Percentiles rank a stretch among this genome's conserved stretches.
Conservation (phyloP, 2,888 invertebrate genomes). For the Anticlea derivata region DNA sequence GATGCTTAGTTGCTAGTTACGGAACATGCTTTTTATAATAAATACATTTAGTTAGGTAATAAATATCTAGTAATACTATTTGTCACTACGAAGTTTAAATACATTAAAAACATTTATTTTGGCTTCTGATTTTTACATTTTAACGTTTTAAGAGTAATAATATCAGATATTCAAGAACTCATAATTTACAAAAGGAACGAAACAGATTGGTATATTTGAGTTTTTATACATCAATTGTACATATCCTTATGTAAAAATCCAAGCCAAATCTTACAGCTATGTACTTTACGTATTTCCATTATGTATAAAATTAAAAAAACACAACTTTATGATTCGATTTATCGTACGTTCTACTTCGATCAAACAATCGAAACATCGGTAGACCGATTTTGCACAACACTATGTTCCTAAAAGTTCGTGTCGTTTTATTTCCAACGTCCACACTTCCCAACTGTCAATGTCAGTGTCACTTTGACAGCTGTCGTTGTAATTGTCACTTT, state of each 20-base stretch:
- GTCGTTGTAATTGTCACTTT: slow-evolving; percentile 14
- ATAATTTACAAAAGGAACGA: slow-evolving; percentile 7
- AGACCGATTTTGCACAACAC: slow-evolving; percentile 12
- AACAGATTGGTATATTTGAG: neutral
- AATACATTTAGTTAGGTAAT: too few species aligned
- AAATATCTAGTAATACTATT: slow-evolving; percentile 34
- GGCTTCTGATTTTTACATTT: slow-evolving; percentile 27
- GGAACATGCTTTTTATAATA: slow-evolving; percentile 9
- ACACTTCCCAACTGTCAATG: slow-evolving; percentile 9
- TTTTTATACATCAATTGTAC: neutral
- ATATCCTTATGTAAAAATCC: slow-evolving; percentile 38
- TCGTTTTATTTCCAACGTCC: slow-evolving; percentile 12
- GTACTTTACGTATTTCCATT: slow-evolving; percentile 64
- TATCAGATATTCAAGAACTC: too few species aligned
- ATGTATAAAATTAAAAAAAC: slow-evolving; percentile 78
- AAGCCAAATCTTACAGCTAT: slow-evolving; percentile 56
- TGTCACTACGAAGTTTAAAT: slow-evolving; percentile 26
- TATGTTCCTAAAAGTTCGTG: slow-evolving; percentile 3
- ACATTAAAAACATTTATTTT: slow-evolving; percentile 31
- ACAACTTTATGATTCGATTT: slow-evolving; percentile 72
- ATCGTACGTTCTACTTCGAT: slow-evolving; percentile 59
- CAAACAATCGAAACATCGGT: slow-evolving; percentile 3
- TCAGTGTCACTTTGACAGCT: slow-evolving; percentile 15
- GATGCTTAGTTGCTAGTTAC: too few species aligned
- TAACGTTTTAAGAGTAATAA: neutral